Percentiles rank a stretch among this genome's conserved stretches.
These are phyloP conservation scores for Conger conger DNA, from an alignment of 2,113 vertebrate genomes.

Conservation along the genomic window DNA sequence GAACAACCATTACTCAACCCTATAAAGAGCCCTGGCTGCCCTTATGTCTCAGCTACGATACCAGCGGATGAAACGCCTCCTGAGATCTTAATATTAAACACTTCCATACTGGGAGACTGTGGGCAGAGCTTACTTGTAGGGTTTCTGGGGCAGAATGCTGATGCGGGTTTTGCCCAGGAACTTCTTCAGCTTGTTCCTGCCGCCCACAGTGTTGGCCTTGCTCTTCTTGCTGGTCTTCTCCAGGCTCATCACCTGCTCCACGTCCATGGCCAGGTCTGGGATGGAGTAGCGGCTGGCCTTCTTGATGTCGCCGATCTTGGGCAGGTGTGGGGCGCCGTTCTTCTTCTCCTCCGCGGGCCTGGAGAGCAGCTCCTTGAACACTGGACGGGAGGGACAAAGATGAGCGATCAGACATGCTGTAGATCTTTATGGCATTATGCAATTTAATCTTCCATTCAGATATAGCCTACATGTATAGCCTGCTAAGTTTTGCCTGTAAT, in stretches of 20 bases:
- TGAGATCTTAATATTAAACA: neutral
- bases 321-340: constrained; percentile 91
- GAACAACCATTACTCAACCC: neutral
- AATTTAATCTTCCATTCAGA: neutral
- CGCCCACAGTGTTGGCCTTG: constrained; percentile 92
- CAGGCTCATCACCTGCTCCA: constrained; percentile 94
- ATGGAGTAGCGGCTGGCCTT: constrained; percentile 96
- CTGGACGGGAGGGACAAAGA: constrained; percentile 54
- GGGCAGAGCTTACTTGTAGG: constrained; percentile 86
- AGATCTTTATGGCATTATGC: neutral
- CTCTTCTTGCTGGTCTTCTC: constrained; percentile 96
- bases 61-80: neutral
- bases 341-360: constrained; percentile 90
- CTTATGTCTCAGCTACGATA: neutral
- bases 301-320: constrained; percentile 97
- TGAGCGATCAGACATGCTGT: too few relatives aligned
- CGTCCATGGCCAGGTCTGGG: constrained; percentile 93
- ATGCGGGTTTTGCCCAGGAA: constrained; percentile 98
- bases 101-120: neutral
- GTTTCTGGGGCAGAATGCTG: constrained; percentile 97
- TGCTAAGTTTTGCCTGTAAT: too few relatives aligned
- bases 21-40: neutral
- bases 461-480: too few relatives aligned
- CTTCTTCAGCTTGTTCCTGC: constrained; percentile 96
- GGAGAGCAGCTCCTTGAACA: constrained; percentile 94